phyloP scores from a whole-genome alignment of 2,888 invertebrate species.

The Argyresthia goedartella region DNA sequence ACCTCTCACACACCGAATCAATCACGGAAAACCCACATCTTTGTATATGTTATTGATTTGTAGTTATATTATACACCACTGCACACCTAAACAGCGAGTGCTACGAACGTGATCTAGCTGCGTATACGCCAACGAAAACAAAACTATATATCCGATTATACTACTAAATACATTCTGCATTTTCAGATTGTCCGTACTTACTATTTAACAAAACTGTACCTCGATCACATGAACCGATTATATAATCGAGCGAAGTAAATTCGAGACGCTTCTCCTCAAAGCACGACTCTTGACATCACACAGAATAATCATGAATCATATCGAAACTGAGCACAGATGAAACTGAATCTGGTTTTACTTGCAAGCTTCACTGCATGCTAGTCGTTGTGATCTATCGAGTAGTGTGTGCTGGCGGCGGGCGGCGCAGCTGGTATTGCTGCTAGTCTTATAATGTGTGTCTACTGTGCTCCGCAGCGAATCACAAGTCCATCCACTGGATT shows the following conservation, averaged over 20 bases:
- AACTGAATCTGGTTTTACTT: conserved; percentile 68
- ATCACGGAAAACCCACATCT: conserved; percentile 67
- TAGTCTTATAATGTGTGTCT: no score
- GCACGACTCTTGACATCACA: conserved; percentile 71
- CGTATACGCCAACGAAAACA: background rate
- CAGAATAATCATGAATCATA: conserved; percentile 67
- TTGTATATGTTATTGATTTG: conserved; percentile 54
- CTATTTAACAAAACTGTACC: conserved; percentile 58
- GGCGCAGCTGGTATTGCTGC: no score
- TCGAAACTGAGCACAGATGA: conserved; percentile 69
- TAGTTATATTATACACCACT: conserved; percentile 63
- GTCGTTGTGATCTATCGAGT: conserved; percentile 58
- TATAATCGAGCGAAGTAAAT: conserved; percentile 63
- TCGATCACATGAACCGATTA: conserved; percentile 54
- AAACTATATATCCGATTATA: conserved; percentile 35
- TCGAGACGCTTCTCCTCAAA: conserved; percentile 72
- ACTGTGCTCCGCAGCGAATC: no score
- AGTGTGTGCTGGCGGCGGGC: conserved; percentile 49
- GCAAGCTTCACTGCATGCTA: conserved; percentile 70
- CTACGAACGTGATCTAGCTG: background rate
- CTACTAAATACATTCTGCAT: conserved; percentile 62
- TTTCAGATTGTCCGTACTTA: conserved; percentile 61
- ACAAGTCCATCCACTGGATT: no score
- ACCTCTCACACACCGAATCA: conserved; percentile 29
- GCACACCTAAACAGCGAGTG: conserved; percentile 63